Evolutionary conservation across 2,113 vertebrate species (phyloP).

Genomic region (Sclerurus mexicanus): DNA sequence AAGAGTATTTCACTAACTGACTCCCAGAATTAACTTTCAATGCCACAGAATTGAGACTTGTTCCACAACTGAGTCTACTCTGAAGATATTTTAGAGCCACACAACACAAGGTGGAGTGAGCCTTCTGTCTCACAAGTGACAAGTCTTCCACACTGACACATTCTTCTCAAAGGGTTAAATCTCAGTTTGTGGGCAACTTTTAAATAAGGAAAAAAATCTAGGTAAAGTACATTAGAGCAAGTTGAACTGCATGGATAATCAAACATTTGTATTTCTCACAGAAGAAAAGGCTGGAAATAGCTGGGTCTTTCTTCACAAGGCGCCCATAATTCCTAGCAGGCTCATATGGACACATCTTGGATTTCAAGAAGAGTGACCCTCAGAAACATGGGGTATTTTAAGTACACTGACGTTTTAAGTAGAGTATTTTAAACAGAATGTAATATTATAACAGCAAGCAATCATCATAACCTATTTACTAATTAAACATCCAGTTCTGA

Average conservation of each 20-base stretch:
- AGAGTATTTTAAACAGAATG: neutral
- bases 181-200: neutral
- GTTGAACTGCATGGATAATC: neutral
- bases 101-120: neutral
- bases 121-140: neutral
- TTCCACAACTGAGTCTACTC: neutral
- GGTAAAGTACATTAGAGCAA: neutral
- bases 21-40: neutral
- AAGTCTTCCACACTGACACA: neutral
- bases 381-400: neutral
- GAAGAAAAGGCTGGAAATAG: neutral
- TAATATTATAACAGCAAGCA: neutral
- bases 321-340: neutral
- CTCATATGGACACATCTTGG: too few species aligned
- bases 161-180: neutral
- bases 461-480: neutral
- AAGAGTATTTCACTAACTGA: neutral
- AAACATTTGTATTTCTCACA: neutral
- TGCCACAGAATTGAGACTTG: neutral
- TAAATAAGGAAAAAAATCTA: neutral
- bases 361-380: neutral
- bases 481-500: neutral
- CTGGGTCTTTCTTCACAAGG: neutral
- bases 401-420: neutral
- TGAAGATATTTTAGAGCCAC: neutral